phyloP scores from a whole-genome alignment of 30 jellyfish, hydroid and myxozoan genomes.

The Aurelia sp. region DNA sequence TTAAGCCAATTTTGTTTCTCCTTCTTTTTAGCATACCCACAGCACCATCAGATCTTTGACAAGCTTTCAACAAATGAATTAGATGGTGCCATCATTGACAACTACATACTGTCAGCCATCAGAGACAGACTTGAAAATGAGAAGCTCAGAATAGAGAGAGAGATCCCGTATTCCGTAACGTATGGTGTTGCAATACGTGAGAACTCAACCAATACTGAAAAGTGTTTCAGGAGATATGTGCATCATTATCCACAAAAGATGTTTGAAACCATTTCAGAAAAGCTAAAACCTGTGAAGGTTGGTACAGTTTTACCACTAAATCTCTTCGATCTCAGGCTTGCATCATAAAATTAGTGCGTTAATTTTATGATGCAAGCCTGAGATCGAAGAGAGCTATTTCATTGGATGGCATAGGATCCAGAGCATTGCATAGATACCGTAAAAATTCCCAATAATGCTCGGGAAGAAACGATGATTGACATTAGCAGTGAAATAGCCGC shows the following conservation, averaged over 20 bases:
- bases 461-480: no score
- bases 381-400: no score
- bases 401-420: no score
- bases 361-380: no score
- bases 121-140: conserved; percentile 32
- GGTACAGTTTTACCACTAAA: background rate
- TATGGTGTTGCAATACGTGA: conserved; percentile 82
- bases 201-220: conserved; percentile 71
- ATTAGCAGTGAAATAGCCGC: no score
- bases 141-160: conserved; percentile 81
- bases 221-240: conserved; percentile 80
- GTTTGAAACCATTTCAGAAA: conserved; percentile 79
- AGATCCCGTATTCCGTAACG: conserved; percentile 85
- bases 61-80: conserved; percentile 47
- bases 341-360: no score
- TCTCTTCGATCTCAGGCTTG: background rate
- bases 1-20: background rate
- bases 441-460: no score
- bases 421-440: no score
- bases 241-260: conserved; percentile 87
- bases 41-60: conserved; percentile 55
- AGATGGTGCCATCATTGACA: conserved; percentile 89
- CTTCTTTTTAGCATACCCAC: conserved; percentile 67
- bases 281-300: conserved; percentile 85
- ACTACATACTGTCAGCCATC: conserved; percentile 78